phyloP scores from a whole-genome alignment of 2,888 invertebrate genomes.

The Tetanocera ferruginea region DNA sequence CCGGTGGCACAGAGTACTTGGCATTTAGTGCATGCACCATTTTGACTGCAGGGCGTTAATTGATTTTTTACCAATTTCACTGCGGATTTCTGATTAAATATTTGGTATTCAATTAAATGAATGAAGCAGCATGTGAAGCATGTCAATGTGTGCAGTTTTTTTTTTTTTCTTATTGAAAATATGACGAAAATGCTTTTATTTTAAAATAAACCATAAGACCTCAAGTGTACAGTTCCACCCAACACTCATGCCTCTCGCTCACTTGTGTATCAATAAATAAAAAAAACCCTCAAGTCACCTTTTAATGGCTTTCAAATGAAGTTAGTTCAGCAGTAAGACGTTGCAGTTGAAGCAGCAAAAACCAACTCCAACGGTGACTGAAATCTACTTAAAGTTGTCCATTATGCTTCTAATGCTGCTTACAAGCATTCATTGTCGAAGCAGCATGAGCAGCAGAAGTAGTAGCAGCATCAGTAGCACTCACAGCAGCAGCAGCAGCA shows the following conservation, averaged over 20 bases:
- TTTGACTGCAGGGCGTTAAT: conserved; percentile 21
- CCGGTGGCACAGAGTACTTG: too few species aligned
- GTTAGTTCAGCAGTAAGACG: background rate
- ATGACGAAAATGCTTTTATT: background rate
- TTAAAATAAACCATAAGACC: background rate
- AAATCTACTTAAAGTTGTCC: conserved; percentile 34
- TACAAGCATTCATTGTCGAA: background rate
- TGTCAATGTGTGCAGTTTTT: background rate
- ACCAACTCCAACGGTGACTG: background rate
- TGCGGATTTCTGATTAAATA: conserved; percentile 23
- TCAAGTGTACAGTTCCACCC: background rate
- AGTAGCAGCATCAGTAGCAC: background rate
- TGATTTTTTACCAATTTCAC: conserved; percentile 18
- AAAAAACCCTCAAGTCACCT: background rate
- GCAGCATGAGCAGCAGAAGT: background rate
- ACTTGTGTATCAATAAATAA: conserved; percentile 3
- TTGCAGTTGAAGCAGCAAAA: background rate
- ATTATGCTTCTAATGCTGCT: conserved; percentile 21
- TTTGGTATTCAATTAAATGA: conserved; percentile 18
- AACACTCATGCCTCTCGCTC: background rate
- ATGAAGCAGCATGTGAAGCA: background rate
- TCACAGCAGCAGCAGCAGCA: background rate
- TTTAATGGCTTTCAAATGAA: conserved; percentile 30
- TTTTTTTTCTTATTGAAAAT: background rate
- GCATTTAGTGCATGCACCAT: background rate